A percentile compares a stretch with the other conserved stretches of the same genome.
Conservation (phyloP, 2,888 invertebrate species). For the Ditula angustiorana region DNA sequence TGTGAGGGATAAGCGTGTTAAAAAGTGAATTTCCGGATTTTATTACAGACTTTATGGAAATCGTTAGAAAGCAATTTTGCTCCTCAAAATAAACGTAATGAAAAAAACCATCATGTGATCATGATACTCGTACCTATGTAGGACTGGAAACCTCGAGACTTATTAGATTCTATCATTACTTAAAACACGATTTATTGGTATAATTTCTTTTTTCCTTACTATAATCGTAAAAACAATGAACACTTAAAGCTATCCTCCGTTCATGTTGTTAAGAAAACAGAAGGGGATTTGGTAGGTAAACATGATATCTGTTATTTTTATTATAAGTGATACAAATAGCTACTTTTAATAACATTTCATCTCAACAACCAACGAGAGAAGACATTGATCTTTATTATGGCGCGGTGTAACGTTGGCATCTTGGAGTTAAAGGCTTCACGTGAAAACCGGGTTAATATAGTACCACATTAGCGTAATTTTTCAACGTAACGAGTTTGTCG, state of each 20-base stretch:
- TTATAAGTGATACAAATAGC: background rate
- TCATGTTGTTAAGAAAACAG: background rate
- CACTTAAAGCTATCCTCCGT: too few relatives aligned
- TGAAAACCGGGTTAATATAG: constrained; percentile 54
- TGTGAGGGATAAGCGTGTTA: background rate
- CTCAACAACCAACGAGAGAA: constrained; percentile 1
- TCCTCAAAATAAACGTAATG: background rate
- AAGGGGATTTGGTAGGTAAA: background rate
- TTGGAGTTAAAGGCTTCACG: constrained; percentile 41
- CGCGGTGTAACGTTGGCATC: constrained; percentile 46
- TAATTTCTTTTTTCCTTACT: too few relatives aligned
- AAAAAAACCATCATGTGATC: background rate
- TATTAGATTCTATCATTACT: too few relatives aligned
- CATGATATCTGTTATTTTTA: background rate
- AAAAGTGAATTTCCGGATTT: constrained; percentile 2
- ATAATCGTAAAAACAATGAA: too few relatives aligned
- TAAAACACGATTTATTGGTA: too few relatives aligned
- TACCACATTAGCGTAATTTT: constrained; percentile 55
- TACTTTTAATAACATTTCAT: constrained; percentile 2
- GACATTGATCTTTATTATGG: constrained; percentile 52
- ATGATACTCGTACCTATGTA: background rate
- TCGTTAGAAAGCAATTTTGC: background rate
- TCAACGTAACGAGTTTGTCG: constrained; percentile 53
- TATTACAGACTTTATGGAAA: constrained; percentile 2
- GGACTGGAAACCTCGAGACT: background rate